A percentile compares a stretch with the other conserved stretches of the same genome.
phyloP scores from a whole-genome alignment of 2,888 invertebrate genomes.

The Didymodactylos carnosus region DNA sequence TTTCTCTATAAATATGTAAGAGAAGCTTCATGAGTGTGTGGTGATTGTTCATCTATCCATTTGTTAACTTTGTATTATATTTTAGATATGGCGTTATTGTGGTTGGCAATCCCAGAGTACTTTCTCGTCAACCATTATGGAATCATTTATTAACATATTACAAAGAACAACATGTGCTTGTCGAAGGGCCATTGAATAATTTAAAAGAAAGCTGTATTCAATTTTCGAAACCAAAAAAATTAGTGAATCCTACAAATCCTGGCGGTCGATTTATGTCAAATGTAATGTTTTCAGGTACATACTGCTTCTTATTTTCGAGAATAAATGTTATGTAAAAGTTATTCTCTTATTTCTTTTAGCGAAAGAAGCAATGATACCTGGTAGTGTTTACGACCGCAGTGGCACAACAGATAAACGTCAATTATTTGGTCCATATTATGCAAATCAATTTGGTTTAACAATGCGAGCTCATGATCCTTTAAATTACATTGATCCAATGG shows the following conservation, averaged over 20 bases:
- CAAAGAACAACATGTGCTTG: slow-evolving; percentile 84
- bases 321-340: not conserved
- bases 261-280: not conserved
- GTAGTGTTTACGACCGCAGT: slow-evolving; percentile 3
- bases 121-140: slow-evolving; percentile 94
- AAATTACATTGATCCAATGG: slow-evolving; percentile 10
- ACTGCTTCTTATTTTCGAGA: not conserved
- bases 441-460: not conserved
- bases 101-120: slow-evolving; percentile 92
- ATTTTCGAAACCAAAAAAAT: slow-evolving; percentile 11
- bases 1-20: not conserved
- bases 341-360: not conserved
- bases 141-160: slow-evolving; percentile 88
- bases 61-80: not conserved
- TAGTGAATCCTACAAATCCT: not conserved
- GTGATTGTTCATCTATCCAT: too few species aligned
- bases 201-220: slow-evolving; percentile 43
- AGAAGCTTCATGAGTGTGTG: not conserved
- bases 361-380: not conserved
- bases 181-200: slow-evolving; percentile 90
- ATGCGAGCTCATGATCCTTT: slow-evolving; percentile 4
- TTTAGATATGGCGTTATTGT: slow-evolving; percentile 71
- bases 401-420: not conserved
- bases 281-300: not conserved
- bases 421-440: not conserved